Evolutionary conservation across 23 tunicate genomes (phyloP), one percentile per base, ranked within the genome.

Genomic region (Trididemnum nubilum): DNA sequence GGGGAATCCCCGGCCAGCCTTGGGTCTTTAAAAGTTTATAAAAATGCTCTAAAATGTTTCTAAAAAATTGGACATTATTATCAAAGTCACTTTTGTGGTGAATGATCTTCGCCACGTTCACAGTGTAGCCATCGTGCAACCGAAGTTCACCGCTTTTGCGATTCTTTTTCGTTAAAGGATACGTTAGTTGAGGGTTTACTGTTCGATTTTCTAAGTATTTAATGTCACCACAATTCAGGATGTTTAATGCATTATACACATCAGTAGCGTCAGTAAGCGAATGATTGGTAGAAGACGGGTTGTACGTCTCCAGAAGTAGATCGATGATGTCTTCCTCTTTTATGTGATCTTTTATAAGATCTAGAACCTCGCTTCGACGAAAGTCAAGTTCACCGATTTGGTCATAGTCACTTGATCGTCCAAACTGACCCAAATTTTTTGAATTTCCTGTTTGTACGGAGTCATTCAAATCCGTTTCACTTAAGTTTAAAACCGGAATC

Each of bases 1-100:
- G 85, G 51, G 94, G 94, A 35, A 89, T 64, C 12, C 88, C 88
- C 52, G 86, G 86, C 88, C 85, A 83, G 23, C 77, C 81, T 58
- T 83, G 94, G 81, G 75, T 78, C 34, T 50, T 78, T 24, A 89
- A 23, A 12, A 83, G 29, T 24, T 72, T 78, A n/a, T 57, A 54
- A 22, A 89, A 33, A 1, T 78, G 50, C 2, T 35, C 74, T 70
- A 50, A 23, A 2, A 79, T 79, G 24, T 26, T 71, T 64, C 64
- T 72, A 33, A 72, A 81, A 21, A 32, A 22, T 12, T 81, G 25
- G 33, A 65, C 83, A 22, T 54, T 69, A 22, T 15, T 39, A 2
- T 39, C 58, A 2, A 2, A 38, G 9, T 73, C 58, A 37, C 31
- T 22, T 25, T 40, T 73, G 28, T 22, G 2, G 24, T 37, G 39